Conservation (phyloP, 2,113 vertebrate genomes). For the Erythrolamprus reginae region DNA sequence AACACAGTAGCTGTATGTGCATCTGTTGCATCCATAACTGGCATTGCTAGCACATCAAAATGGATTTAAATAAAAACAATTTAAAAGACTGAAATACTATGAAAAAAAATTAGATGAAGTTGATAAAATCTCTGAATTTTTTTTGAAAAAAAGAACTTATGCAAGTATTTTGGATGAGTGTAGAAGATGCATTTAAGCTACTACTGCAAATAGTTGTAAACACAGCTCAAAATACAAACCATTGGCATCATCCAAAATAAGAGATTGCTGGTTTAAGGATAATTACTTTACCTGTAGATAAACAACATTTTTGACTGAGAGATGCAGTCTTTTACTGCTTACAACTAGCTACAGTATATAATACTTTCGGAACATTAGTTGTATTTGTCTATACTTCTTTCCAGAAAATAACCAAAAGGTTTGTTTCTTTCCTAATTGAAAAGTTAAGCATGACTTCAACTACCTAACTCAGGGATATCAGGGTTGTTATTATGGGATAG, state of each 20-base stretch:
- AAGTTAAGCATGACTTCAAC: conserved; percentile 10
- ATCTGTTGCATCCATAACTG: not conserved
- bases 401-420: not conserved
- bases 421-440: not conserved
- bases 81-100: not conserved
- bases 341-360: not conserved
- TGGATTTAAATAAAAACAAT: not conserved
- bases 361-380: not conserved
- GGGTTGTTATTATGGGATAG: conserved; percentile 7
- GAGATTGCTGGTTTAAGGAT: not conserved
- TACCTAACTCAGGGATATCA: conserved; percentile 11
- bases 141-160: not conserved
- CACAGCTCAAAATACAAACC: not conserved
- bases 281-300: not conserved
- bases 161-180: not conserved
- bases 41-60: not conserved
- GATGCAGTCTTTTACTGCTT: not conserved
- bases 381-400: not conserved
- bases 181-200: not conserved
- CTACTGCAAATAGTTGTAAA: not conserved
- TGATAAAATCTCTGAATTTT: not conserved
- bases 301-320: not conserved
- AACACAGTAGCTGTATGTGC: not conserved
- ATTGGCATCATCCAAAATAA: not conserved
- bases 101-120: not conserved